phyloP scores from a whole-genome alignment of 2,888 invertebrate species.

The Trypoxylon attenuatum region DNA sequence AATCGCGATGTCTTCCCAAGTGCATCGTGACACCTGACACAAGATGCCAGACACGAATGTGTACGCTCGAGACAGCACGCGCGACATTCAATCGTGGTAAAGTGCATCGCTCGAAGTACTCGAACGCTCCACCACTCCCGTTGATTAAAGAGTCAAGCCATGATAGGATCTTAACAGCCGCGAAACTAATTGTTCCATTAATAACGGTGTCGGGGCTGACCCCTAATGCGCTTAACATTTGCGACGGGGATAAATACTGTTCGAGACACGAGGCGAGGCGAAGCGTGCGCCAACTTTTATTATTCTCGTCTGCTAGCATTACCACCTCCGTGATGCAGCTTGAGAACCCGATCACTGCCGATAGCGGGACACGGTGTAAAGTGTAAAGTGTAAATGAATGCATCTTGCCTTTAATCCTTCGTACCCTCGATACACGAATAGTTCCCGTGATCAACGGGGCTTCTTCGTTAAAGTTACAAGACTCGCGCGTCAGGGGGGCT shows the following conservation, averaged over 20 bases:
- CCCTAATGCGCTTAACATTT: constrained; percentile 17
- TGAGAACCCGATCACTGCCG: too few relatives aligned
- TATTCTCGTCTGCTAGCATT: background rate
- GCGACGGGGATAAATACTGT: constrained; percentile 27
- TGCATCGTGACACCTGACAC: background rate
- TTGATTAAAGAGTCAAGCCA: constrained; percentile 32
- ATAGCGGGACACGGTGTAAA: too few relatives aligned
- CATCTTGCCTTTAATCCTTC: too few relatives aligned
- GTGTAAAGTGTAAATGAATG: too few relatives aligned
- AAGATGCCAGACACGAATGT: too few relatives aligned
- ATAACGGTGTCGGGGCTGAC: constrained; percentile 17
- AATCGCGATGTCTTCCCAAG: background rate
- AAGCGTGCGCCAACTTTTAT: background rate
- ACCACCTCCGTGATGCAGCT: too few relatives aligned
- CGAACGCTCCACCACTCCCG: background rate
- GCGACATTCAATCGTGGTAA: constrained; percentile 28
- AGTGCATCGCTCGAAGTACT: background rate
- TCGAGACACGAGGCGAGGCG: background rate
- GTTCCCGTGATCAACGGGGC: too few relatives aligned
- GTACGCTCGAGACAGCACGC: background rate
- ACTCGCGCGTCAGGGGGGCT: too few relatives aligned
- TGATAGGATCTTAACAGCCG: constrained; percentile 40
- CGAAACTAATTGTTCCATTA: constrained; percentile 43
- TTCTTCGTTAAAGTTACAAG: too few relatives aligned
- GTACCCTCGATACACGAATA: too few relatives aligned